Base-by-base conservation (phyloP, 2,888 invertebrate genomes). In the Microctonus aethiopoides region DNA sequence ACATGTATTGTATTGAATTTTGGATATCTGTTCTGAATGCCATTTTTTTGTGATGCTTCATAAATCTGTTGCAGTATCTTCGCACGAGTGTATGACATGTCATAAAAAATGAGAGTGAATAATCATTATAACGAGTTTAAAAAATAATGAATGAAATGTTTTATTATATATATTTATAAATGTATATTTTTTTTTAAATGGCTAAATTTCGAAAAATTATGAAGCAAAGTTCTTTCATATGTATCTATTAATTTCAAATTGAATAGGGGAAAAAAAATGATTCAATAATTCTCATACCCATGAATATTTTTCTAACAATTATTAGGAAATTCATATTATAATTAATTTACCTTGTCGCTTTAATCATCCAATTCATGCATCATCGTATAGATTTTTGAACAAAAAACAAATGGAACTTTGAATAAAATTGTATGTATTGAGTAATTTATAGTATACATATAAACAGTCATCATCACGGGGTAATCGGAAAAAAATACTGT, bases 401-500 rank as follows among this genome's bases (percentile, higher is more conserved):
- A 41, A 60, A 32, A 34, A 70, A 59, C 67, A 63, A 24, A 46
- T 41, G 39, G 61, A 39, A 69, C 52, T 68, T 51, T 51, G 57
- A 60, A 65, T 59, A 64, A 66, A 72, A 61, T 32, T 68, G 68
- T 67, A 67, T 68, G 73, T 79, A 78, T 68, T 78, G 62, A 77
- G 74, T 82, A 78, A 81, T 81, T 81, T 80, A 77, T 80, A 65
- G 64, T 66, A 46, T 46, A n/a, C 9, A 46, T 67, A 65, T 68
- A 62, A 70, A 68, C 60, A 52, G 39, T 70, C 60, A 60, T 65
- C 65, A 54, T 56, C 64, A 69, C 75, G 68, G 64, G 72, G 60
- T 73, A 72, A 75, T 71, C 68, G 74, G 73, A 69, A 36, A 59
- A 72, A 63, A 69, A 75, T 78, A 76, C 78, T 86, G 85, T 84